phyloP scores from a whole-genome alignment of 2,113 vertebrate genomes.

The Phoxinus phoxinus region DNA sequence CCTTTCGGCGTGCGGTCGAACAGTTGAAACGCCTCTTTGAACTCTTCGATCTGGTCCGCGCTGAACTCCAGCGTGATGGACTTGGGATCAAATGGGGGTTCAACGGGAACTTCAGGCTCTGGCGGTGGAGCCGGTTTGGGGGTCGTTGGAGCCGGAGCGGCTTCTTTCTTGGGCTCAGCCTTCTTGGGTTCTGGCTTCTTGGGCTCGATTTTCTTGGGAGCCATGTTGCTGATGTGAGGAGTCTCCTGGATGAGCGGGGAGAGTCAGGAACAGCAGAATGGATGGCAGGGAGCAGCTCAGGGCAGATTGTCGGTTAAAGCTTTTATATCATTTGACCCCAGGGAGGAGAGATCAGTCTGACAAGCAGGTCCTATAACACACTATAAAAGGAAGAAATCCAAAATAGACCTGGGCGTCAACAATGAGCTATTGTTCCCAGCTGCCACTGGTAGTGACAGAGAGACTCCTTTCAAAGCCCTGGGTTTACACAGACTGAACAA shows the following conservation, averaged over 20 bases:
- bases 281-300: slow-evolving; percentile 57
- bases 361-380: slow-evolving; percentile 64
- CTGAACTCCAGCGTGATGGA: slow-evolving; percentile 79
- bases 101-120: slow-evolving; percentile 70
- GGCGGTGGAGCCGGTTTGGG: slow-evolving; percentile 63
- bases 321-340: slow-evolving; percentile 73
- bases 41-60: slow-evolving; percentile 90
- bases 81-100: slow-evolving; percentile 79
- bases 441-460: slow-evolving; percentile 67
- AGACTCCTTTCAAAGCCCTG: slow-evolving; percentile 27
- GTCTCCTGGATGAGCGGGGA: slow-evolving; percentile 28
- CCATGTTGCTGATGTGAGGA: slow-evolving; percentile 65
- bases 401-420: slow-evolving; percentile 77
- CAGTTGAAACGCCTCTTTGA: slow-evolving; percentile 93
- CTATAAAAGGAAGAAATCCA: slow-evolving; percentile 81
- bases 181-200: slow-evolving; percentile 81
- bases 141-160: slow-evolving; percentile 54
- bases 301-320: slow-evolving; percentile 61
- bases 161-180: slow-evolving; percentile 63
- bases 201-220: slow-evolving; percentile 79
- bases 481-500: neutral
- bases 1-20: slow-evolving; percentile 89
- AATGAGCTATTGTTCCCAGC: slow-evolving; percentile 81
- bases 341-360: slow-evolving; percentile 61
- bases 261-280: slow-evolving; percentile 52